Percentiles rank a stretch among this genome's conserved stretches.
Conservation (phyloP, 1,140 invertebrate genomes). For the Triops cancriformis region DNA sequence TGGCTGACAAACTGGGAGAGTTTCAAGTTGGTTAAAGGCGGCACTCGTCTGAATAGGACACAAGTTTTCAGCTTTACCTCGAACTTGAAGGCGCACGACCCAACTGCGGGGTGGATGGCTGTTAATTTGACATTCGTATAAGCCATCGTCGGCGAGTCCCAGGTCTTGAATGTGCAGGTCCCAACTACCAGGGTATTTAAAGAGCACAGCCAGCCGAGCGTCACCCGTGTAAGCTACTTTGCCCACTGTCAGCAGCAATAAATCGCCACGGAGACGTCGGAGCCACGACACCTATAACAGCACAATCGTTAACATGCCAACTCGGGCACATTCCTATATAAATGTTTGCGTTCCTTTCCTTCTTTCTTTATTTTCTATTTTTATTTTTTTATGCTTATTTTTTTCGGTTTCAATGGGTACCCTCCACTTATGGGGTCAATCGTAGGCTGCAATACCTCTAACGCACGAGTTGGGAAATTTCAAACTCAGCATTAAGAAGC, state of each 20-base stretch:
- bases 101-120: neutral
- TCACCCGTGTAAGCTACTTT: neutral
- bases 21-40: no score
- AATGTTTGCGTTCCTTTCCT: neutral
- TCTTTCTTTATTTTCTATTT: neutral
- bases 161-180: neutral
- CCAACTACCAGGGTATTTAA: constrained; percentile 4
- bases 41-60: no score
- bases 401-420: no score
- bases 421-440: no score
- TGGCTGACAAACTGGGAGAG: no score
- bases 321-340: neutral
- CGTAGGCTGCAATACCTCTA: no score
- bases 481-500: no score
- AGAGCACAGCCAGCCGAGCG: neutral
- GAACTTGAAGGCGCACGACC: neutral
- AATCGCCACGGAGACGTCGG: neutral
- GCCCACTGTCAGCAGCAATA: constrained; percentile 8
- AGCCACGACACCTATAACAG: constrained; percentile 12
- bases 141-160: neutral
- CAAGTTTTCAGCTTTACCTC: neutral
- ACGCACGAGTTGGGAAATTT: no score
- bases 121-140: constrained; percentile 5
- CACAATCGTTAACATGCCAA: neutral
- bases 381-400: no score